phyloP scores from a whole-genome alignment of 2,113 vertebrate genomes.

The Oceanodroma tethys region DNA sequence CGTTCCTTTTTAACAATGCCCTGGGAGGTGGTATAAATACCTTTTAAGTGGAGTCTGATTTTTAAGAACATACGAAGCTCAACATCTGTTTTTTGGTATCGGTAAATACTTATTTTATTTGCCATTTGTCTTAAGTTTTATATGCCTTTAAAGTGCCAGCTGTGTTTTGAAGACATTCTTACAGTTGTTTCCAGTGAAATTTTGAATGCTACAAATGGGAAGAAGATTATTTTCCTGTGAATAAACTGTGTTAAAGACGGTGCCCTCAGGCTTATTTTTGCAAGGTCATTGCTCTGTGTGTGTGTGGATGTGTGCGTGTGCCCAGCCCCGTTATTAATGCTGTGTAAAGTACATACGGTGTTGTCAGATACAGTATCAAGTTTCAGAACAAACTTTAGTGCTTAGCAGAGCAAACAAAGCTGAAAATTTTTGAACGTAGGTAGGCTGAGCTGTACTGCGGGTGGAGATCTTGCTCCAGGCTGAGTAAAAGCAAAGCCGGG shows the following conservation, averaged over 20 bases:
- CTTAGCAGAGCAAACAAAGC: neutral
- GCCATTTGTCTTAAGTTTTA: slow-evolving; percentile 29
- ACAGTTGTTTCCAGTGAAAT: neutral
- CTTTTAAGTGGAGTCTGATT: neutral
- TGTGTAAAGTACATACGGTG: neutral
- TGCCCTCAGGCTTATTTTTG: neutral
- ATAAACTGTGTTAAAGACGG: slow-evolving; percentile 37
- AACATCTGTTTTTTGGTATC: neutral
- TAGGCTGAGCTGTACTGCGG: neutral
- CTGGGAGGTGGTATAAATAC: neutral
- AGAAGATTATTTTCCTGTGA: slow-evolving; percentile 33
- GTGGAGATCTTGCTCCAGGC: neutral
- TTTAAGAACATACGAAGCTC: neutral
- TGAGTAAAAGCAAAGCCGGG: neutral
- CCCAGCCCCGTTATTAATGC: neutral
- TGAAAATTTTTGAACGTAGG: neutral
- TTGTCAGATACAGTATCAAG: accelerated
- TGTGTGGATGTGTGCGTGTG: neutral
- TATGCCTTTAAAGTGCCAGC: neutral
- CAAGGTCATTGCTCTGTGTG: neutral
- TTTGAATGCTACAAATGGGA: neutral
- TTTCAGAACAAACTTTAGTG: neutral
- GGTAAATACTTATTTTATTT: neutral
- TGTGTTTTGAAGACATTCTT: neutral
- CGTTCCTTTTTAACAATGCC: neutral